Evolutionary conservation across 1,140 invertebrate genomes (phyloP), one percentile per base, ranked within the genome.

Genomic region (Drosophila sproati): DNA sequence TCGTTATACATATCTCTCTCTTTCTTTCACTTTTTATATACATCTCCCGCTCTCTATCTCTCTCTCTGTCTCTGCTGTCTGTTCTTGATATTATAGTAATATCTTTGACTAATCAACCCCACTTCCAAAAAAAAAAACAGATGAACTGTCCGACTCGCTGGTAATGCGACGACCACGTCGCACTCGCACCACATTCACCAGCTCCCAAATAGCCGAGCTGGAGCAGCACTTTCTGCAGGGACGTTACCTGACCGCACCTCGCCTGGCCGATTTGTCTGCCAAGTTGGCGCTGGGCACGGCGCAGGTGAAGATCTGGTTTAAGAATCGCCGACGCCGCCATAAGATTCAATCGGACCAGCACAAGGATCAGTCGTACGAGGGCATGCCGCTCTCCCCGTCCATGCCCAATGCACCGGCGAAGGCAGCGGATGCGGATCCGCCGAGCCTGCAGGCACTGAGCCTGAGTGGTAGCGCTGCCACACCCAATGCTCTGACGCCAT

Each of bases 281-380:
- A 93, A 94, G 32, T 93, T 98, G 1, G 94, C 94, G 35, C 93
- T 98, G 0, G 95, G 95, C 0, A 97, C 98, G 81, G 93, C 97
- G 32, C 97, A 98, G 92, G 97, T 98, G 10, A 98, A 98, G 93
- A 98, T 98, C 52, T 98, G 97, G 97, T 98, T 91, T 47, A 91
- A 91, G 66, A 91, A 91, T 59, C 80, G 89, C 20, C 54, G 90
- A 10, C 89, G 89, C 28, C 83, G 89, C n/a, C 89, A 91, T 34
- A 91, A 91, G 54, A 89, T 91, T 4, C 89, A 91, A 60, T 63
- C 88, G 41, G 85, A 91, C 32, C 88, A 91, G 73, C 75, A 91
- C 62, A 91, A 89, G 57, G 85, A 91, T 68, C 81, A 81, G 8
- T 89, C 85, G 5, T 89, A 77, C 60, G 88, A 91, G 8, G 78